Evolutionary conservation across 2,113 vertebrate genomes (phyloP), one percentile per base, ranked within the genome.

Genomic region (Elaphurus davidianus): DNA sequence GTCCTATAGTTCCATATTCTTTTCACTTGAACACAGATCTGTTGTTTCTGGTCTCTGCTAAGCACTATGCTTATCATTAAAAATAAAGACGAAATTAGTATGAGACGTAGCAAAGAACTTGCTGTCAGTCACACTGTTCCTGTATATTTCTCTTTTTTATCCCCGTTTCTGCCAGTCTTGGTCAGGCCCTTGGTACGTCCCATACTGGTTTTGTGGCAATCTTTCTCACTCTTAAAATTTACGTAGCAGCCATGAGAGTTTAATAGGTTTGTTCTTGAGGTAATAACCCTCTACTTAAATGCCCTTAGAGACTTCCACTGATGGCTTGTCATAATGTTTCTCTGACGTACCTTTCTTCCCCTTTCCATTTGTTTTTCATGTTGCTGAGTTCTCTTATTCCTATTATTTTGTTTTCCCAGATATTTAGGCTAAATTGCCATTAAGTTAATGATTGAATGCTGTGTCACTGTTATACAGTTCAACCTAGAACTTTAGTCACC

Each of bases 161-260:
- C 88, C 19, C 14, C 14, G 1, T 91, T 95, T 71, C n/a, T 47
- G 36, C 14, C 33, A 62, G 40, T 92, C 60, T 83, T 52, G 55
- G 36, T 52, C 67, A 90, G 17, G 87, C 19, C 28, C 11, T 67
- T 21, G 16, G 50, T 62, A 52, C 28, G 33, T 90, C 17, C 36
- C 52, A 27, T 93, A 14, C 64, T 92, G 19, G 28, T 84, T 55
- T 81, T 87, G 10, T 50, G 33, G 21, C 82, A 57, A 47, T 82
- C 86, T 92, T 67, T 92, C 60, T 91, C 13, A 81, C 57, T 88
- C 11, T 96, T 96, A 33, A 98, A 74, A n/a, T 52, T 81, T 62
- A 86, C 23, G 14, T 64, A 21, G 3, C 89, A 59, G 43, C 27
- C 27, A 71, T 59, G 43, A 88, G 5, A 89, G 54, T 82, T 94